Conservation (phyloP, 1,140 invertebrate species). For the Hyles euphorbiae region DNA sequence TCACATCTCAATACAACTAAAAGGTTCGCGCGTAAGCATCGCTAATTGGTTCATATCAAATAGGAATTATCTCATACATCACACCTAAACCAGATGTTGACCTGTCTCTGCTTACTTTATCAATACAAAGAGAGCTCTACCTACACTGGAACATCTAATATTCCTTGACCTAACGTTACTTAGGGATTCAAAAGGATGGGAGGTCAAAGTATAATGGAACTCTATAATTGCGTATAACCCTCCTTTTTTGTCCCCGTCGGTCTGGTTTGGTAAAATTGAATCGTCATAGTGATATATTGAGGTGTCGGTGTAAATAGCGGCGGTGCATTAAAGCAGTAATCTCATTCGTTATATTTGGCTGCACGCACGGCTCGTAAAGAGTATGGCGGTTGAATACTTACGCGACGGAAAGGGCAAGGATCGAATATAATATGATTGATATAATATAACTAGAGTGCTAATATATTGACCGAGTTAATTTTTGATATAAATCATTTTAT, state of each 20-base stretch:
- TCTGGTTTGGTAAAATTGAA: slow-evolving; percentile 55
- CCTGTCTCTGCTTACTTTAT: slow-evolving; percentile 4
- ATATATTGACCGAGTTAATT: too few relatives aligned
- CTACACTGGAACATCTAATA: slow-evolving; percentile 18
- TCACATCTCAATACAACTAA: slow-evolving; percentile 36
- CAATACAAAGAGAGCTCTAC: slow-evolving; percentile 21
- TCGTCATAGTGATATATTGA: slow-evolving; percentile 63
- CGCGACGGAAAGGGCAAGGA: too few relatives aligned
- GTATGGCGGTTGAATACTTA: background rate
- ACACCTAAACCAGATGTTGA: slow-evolving; percentile 36
- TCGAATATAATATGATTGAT: too few relatives aligned
- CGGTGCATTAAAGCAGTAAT: slow-evolving; percentile 59
- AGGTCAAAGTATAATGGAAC: slow-evolving; percentile 14
- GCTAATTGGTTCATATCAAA: slow-evolving; percentile 72
- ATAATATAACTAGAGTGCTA: too few relatives aligned
- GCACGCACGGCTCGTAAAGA: slow-evolving; percentile 33
- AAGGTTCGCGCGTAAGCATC: slow-evolving; percentile 62
- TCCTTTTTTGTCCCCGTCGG: slow-evolving; percentile 21
- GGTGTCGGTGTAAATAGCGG: slow-evolving; percentile 37
- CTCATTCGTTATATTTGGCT: slow-evolving; percentile 49
- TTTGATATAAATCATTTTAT: too few relatives aligned
- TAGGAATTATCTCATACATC: slow-evolving; percentile 49
- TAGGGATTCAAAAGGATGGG: background rate
- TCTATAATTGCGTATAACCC: background rate
- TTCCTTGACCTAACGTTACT: slow-evolving; percentile 1